phyloP scores from a whole-genome alignment of 2,113 vertebrate genomes.

The Nettapus auritus region DNA sequence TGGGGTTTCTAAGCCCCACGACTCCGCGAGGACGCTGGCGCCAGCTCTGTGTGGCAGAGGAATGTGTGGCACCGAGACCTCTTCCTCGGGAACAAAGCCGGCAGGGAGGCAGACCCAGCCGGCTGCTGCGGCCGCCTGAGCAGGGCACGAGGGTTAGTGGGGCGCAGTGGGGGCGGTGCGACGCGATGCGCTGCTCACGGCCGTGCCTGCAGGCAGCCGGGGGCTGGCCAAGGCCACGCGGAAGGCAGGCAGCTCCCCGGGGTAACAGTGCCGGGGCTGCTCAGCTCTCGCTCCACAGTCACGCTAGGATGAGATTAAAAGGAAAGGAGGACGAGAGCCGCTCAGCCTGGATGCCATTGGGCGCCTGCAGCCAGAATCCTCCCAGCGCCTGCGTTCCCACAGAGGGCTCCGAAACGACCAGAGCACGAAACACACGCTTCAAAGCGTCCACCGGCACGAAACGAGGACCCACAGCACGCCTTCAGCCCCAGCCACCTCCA shows the following conservation, averaged over 20 bases:
- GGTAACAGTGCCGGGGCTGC: neutral
- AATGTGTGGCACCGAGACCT: neutral
- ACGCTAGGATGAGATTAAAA: conserved; percentile 59
- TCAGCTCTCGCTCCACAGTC: neutral
- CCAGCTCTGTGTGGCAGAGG: neutral
- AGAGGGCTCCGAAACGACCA: neutral
- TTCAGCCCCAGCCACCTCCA: fast-evolving
- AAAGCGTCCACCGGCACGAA: neutral
- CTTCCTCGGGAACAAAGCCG: neutral
- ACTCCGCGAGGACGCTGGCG: neutral
- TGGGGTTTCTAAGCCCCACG: fast-evolving
- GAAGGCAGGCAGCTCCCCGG: neutral
- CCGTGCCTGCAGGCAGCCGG: neutral
- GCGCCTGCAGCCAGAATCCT: conserved; percentile 15
- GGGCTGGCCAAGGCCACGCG: neutral
- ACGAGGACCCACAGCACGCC: fast-evolving
- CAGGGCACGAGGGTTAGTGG: neutral
- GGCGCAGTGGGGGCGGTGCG: neutral
- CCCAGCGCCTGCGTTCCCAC: conserved; percentile 15
- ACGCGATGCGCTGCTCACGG: neutral
- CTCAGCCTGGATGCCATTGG: neutral
- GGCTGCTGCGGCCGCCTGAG: neutral
- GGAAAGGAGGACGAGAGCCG: conserved; percentile 45
- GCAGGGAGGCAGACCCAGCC: neutral
- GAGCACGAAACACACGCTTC: neutral